Evolutionary conservation across 2,797 vertebrate species (phyloP).

Genomic region (Lagorchestes hirsutus): DNA sequence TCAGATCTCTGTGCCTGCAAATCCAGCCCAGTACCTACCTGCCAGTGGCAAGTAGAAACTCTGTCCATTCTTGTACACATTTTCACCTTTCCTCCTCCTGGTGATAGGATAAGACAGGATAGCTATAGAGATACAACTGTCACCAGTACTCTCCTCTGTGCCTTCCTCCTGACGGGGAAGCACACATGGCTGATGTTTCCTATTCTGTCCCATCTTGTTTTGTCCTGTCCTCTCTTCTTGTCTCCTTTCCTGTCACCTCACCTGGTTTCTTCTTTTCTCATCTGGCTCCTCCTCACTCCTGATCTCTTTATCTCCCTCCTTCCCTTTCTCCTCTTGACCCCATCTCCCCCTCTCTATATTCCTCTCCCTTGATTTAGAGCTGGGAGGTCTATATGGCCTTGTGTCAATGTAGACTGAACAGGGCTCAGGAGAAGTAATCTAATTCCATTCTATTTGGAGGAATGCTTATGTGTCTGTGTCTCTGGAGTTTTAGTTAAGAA

Average conservation of each 20-base stretch:
- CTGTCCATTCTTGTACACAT: neutral
- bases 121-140: neutral
- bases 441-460: neutral
- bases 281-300: neutral
- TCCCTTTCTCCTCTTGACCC: neutral
- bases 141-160: neutral
- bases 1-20: neutral
- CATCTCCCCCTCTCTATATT: neutral
- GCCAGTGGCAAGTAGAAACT: neutral
- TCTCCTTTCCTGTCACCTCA: neutral
- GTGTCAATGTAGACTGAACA: neutral
- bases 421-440: neutral
- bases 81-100: neutral
- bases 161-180: neutral
- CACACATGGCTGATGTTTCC: neutral
- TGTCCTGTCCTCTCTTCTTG: neutral
- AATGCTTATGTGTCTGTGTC: neutral
- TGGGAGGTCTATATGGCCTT: neutral
- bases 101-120: too few relatives aligned
- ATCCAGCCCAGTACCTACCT: neutral
- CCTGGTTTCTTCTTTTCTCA: neutral
- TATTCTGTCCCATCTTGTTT: neutral
- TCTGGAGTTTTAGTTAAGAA: conserved; percentile 5
- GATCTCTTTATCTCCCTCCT: neutral
- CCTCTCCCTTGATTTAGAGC: neutral